Evolutionary conservation across 2,797 vertebrate species (phyloP).

Genomic region (Lithobates sylvaticus): DNA sequence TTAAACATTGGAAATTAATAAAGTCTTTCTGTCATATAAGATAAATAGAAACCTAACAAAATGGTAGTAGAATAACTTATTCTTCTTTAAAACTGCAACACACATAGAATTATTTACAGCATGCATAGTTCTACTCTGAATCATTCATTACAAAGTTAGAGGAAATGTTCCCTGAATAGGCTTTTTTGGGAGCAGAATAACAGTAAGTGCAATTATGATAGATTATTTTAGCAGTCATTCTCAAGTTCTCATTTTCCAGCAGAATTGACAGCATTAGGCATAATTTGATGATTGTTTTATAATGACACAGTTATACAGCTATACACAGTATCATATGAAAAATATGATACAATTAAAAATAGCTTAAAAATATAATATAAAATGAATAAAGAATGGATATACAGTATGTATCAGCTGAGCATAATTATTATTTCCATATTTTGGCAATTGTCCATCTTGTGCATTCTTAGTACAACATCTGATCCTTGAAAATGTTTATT

Average conservation of each 20-base stretch:
- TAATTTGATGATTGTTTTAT: not conserved
- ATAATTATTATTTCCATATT: not conserved
- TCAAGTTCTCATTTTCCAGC: not conserved
- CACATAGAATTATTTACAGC: constrained; percentile 44
- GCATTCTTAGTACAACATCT: too few relatives aligned
- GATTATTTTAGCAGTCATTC: not conserved
- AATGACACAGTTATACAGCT: not conserved
- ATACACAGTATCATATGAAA: too few relatives aligned
- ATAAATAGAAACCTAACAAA: not conserved
- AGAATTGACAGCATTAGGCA: not conserved
- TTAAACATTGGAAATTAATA: constrained; percentile 20
- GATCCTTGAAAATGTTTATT: too few relatives aligned
- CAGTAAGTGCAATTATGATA: constrained; percentile 15
- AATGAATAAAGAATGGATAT: too few relatives aligned
- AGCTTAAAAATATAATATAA: too few relatives aligned
- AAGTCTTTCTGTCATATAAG: not conserved
- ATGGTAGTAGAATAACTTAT: constrained; percentile 28
- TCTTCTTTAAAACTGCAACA: constrained; percentile 34
- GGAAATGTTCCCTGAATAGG: constrained; percentile 22
- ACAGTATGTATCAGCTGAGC: not conserved
- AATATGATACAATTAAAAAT: too few relatives aligned
- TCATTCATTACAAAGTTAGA: constrained; percentile 34
- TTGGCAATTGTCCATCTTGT: not conserved
- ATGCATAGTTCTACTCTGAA: constrained; percentile 27
- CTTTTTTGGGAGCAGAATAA: constrained; percentile 15